Conservation (phyloP, 1,140 invertebrate species). For the Ostrea edulis region DNA sequence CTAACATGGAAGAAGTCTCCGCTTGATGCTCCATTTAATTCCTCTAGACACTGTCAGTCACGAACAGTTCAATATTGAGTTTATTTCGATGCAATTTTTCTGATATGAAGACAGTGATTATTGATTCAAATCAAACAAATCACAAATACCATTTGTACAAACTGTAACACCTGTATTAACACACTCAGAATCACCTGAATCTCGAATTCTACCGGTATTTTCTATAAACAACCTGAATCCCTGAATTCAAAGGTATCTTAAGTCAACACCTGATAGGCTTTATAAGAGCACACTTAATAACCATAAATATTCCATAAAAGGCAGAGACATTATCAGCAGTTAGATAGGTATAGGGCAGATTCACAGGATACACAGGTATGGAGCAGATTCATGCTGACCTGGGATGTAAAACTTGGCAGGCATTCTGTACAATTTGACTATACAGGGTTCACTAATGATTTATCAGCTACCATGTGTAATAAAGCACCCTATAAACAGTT, state of each 20-base stretch:
- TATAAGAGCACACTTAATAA: neutral
- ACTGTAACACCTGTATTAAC: conserved; percentile 6
- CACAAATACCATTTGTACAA: neutral
- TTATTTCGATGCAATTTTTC: too few species aligned
- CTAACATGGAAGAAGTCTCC: too few species aligned
- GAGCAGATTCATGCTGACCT: neutral
- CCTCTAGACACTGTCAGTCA: too few species aligned
- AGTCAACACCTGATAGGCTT: neutral
- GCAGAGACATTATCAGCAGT: neutral
- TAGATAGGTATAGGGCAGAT: neutral
- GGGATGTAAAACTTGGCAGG: neutral
- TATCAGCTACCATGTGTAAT: neutral
- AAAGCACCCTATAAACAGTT: neutral
- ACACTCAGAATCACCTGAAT: neutral
- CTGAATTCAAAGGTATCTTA: neutral
- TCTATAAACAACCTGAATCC: neutral
- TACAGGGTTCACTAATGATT: neutral
- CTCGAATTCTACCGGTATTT: neutral
- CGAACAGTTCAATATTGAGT: neutral
- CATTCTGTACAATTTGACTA: neutral
- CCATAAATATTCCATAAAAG: conserved; percentile 9
- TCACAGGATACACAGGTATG: neutral
- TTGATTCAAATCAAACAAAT: neutral
- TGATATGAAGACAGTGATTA: neutral
- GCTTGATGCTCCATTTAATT: too few species aligned